Conservation (phyloP, 2,888 invertebrate genomes). For the Crioceris asparagi region DNA sequence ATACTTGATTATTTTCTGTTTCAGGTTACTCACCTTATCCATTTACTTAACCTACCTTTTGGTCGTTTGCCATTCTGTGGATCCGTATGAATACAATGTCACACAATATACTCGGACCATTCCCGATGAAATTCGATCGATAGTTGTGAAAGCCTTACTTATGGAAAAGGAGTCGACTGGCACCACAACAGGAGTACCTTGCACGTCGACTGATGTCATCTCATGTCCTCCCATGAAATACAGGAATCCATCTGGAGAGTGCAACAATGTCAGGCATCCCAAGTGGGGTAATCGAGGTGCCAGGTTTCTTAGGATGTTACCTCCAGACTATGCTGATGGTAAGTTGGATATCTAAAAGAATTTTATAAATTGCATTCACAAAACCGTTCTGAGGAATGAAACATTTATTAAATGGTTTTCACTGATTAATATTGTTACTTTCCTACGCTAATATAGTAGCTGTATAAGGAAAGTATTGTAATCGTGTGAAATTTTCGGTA, state of each 20-base stretch:
- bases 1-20: too few relatives aligned
- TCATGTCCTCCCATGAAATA: constrained; percentile 76
- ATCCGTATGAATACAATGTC: constrained; percentile 26
- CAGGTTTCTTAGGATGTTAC: constrained; percentile 60
- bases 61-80: too few relatives aligned
- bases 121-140: constrained; percentile 31
- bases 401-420: too few relatives aligned
- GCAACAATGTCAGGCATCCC: constrained; percentile 80
- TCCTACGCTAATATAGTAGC: too few relatives aligned
- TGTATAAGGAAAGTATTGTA: too few relatives aligned
- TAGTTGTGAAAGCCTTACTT: constrained; percentile 29
- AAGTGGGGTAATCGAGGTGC: constrained; percentile 76
- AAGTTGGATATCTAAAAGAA: too few relatives aligned
- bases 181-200: constrained; percentile 17
- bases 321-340: constrained; percentile 67
- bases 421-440: too few relatives aligned
- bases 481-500: too few relatives aligned
- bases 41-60: too few relatives aligned
- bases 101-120: constrained; percentile 31
- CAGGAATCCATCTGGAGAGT: constrained; percentile 69
- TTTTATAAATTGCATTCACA: too few relatives aligned
- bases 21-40: too few relatives aligned
- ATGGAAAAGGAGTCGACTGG: constrained; percentile 22
- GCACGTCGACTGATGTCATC: constrained; percentile 40
- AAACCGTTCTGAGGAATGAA: too few relatives aligned